Evolutionary conservation across 2,888 invertebrate species (phyloP).

Genomic region (Polydrusus pterygomalis): DNA sequence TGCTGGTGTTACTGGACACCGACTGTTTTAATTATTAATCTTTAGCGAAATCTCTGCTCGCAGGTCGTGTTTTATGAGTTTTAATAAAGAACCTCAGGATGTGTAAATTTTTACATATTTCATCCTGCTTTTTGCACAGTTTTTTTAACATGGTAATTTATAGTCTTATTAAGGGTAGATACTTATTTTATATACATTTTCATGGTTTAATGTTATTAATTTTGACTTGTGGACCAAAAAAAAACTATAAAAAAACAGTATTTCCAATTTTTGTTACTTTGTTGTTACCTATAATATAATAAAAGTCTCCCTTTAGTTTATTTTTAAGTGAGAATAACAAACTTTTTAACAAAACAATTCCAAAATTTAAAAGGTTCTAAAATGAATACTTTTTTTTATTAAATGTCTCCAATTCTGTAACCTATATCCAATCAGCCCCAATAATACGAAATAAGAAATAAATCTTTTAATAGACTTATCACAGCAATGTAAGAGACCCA

Average conservation of each 20-base stretch:
- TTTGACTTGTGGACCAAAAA: too few species aligned
- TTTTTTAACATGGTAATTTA: background rate
- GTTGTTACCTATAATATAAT: too few species aligned
- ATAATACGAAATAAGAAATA: conserved; percentile 20
- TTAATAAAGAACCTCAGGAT: conserved; percentile 25
- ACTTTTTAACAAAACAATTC: background rate
- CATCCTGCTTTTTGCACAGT: background rate
- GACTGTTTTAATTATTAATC: conserved; percentile 32
- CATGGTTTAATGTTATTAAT: too few species aligned
- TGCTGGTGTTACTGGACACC: conserved; percentile 21
- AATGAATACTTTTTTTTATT: background rate
- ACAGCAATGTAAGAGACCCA: background rate
- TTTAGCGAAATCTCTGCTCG: conserved; percentile 17
- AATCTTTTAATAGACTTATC: background rate
- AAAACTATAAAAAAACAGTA: too few species aligned
- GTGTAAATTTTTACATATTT: conserved; percentile 25
- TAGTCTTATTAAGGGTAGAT: background rate
- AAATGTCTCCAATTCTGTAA: background rate
- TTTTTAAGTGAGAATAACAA: background rate
- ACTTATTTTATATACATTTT: too few species aligned
- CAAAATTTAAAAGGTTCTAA: background rate
- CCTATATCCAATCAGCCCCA: background rate
- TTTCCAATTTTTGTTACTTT: too few species aligned
- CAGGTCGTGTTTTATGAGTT: conserved; percentile 26
- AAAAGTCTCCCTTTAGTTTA: background rate